Evolutionary conservation across 2,888 invertebrate species (phyloP).

Genomic region (Chromoteleia sp.): DNA sequence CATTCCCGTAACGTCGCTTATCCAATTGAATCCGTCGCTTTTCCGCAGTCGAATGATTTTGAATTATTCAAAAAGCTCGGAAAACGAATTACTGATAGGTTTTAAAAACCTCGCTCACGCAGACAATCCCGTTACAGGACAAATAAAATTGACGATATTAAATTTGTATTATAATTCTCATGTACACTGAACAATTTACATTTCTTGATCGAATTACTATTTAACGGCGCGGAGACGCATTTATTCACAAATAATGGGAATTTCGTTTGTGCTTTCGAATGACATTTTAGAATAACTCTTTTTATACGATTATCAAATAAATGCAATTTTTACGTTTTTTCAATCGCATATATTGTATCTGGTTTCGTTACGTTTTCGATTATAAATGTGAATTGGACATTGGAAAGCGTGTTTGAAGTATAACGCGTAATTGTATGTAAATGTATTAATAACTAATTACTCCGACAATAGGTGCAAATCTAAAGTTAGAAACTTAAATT

Average conservation of each 20-base stretch:
- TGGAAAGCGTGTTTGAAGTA: too few relatives aligned
- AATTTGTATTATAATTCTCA: slow-evolving; percentile 40
- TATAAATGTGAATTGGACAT: too few relatives aligned
- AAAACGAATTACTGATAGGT: slow-evolving; percentile 43
- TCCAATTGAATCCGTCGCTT: slow-evolving; percentile 46
- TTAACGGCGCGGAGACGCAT: slow-evolving; percentile 1
- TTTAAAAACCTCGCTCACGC: slow-evolving; percentile 36
- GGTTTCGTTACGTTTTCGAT: too few relatives aligned
- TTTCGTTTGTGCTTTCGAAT: background rate
- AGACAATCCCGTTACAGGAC: slow-evolving; percentile 16
- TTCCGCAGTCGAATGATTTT: slow-evolving; percentile 46
- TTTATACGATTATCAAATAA: too few relatives aligned
- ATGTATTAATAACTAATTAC: background rate
- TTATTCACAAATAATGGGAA: slow-evolving; percentile 6
- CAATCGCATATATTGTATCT: too few relatives aligned
- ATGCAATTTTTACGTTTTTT: too few relatives aligned
- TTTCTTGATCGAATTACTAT: slow-evolving; percentile 9
- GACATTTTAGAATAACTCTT: too few relatives aligned
- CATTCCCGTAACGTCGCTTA: slow-evolving; percentile 40
- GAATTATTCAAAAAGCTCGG: slow-evolving; percentile 51
- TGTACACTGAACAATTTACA: slow-evolving; percentile 17
- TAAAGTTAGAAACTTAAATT: background rate
- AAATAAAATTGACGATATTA: slow-evolving; percentile 32
- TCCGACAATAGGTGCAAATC: too few relatives aligned
- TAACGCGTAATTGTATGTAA: too few relatives aligned